phyloP scores from a whole-genome alignment of 1,140 invertebrate species.

The Camponotus vicinus region DNA sequence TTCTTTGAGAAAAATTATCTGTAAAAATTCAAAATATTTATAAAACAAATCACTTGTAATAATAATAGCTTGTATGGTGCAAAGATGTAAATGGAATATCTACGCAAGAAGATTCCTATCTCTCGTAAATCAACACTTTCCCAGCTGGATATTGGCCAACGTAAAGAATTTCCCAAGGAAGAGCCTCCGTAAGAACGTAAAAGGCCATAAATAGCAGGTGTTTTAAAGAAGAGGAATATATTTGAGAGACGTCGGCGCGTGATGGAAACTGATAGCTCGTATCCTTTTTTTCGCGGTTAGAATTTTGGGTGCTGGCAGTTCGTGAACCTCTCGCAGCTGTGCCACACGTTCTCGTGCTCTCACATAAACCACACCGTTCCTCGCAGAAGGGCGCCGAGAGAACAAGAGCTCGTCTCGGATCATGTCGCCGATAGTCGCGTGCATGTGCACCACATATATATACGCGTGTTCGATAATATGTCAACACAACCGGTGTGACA shows the following conservation, averaged over 20 bases:
- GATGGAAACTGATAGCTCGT: neutral
- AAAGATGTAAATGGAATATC: slow-evolving; percentile 44
- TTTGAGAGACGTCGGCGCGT: slow-evolving; percentile 7
- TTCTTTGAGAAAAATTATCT: neutral
- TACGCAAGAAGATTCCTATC: slow-evolving; percentile 4
- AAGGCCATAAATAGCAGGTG: slow-evolving; percentile 40
- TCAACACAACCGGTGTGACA: slow-evolving; percentile 17
- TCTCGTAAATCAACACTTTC: slow-evolving; percentile 3
- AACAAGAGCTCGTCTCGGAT: slow-evolving; percentile 32
- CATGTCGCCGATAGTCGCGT: slow-evolving; percentile 52
- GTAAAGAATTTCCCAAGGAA: slow-evolving; percentile 20
- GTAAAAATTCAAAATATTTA: too few relatives aligned
- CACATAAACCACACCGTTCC: slow-evolving; percentile 15
- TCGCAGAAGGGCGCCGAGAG: neutral
- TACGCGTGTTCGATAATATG: slow-evolving; percentile 28
- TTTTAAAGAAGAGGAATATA: neutral
- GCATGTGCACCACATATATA: slow-evolving; percentile 32
- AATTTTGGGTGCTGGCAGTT: slow-evolving; percentile 13
- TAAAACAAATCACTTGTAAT: neutral
- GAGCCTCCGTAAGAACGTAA: slow-evolving; percentile 10
- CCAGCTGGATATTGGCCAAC: neutral
- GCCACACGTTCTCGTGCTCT: slow-evolving; percentile 25
- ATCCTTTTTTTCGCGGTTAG: slow-evolving; percentile 12
- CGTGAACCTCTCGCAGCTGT: slow-evolving; percentile 17
- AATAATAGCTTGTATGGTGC: neutral